phyloP scores from a whole-genome alignment of 2,888 invertebrate species.

The Mesodorylaimus sp. region DNA sequence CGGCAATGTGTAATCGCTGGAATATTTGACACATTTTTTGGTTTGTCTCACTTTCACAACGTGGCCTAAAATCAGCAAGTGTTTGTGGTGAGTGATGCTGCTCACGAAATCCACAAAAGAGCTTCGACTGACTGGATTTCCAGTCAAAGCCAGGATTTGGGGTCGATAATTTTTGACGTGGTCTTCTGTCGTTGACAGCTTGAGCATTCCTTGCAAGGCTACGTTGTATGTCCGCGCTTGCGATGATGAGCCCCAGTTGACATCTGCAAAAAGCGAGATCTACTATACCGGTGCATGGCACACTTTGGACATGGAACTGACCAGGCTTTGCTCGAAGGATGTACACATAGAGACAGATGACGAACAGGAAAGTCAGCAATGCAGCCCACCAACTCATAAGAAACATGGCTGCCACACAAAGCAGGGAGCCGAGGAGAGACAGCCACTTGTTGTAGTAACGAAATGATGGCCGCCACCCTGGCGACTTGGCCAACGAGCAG shows the following conservation, averaged over 20 bases:
- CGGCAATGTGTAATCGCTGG: no score
- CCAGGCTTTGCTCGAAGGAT: slow-evolving; percentile 81
- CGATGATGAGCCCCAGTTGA: slow-evolving; percentile 10
- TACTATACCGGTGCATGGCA: slow-evolving; percentile 11
- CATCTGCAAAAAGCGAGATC: slow-evolving; percentile 5
- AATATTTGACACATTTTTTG: no score
- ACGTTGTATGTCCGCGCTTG: slow-evolving; percentile 32
- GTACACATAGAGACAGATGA: slow-evolving; percentile 58
- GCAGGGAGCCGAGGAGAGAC: slow-evolving; percentile 28
- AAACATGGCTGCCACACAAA: slow-evolving; percentile 73
- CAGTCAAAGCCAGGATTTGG: slow-evolving; percentile 19
- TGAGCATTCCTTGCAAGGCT: slow-evolving; percentile 42
- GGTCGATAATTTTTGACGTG: slow-evolving; percentile 49
- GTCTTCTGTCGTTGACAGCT: slow-evolving; percentile 68
- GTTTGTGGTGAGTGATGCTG: slow-evolving; percentile 47
- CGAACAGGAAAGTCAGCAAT: slow-evolving; percentile 40
- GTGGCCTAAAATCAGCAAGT: slow-evolving; percentile 72
- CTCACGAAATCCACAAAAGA: slow-evolving; percentile 20
- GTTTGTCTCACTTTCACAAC: slow-evolving; percentile 56
- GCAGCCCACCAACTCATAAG: slow-evolving; percentile 80
- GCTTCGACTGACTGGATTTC: slow-evolving; percentile 20
- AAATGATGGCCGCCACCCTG: slow-evolving; percentile 33
- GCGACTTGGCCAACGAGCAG: slow-evolving; percentile 31
- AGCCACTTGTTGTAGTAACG: slow-evolving; percentile 32
- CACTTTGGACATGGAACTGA: slow-evolving; percentile 33